A percentile compares a stretch with the other conserved stretches of the same genome.
Evolutionary conservation across 2,888 invertebrate genomes (phyloP).

Genomic region (Pyrocoelia pectoralis): DNA sequence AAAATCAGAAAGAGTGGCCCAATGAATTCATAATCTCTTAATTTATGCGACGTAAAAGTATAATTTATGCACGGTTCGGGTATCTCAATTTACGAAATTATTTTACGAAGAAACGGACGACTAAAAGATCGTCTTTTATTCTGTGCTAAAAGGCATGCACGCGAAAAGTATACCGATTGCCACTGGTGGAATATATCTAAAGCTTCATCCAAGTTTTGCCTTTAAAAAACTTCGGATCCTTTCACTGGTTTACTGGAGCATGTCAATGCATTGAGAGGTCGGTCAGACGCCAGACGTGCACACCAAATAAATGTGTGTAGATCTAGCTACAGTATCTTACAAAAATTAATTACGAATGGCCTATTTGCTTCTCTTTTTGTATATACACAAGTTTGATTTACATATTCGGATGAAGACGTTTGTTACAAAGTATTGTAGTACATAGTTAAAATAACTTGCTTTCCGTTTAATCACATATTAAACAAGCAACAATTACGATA

Average conservation of each 20-base stretch:
- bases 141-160: conserved; percentile 47
- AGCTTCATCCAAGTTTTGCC: conserved; percentile 30
- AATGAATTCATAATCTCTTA: no score
- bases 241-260: conserved; percentile 34
- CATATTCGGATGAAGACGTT: no score
- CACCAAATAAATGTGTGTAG: conserved; percentile 50
- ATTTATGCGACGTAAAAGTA: no score
- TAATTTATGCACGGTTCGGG: no score
- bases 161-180: conserved; percentile 47
- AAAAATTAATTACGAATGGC: conserved; percentile 50
- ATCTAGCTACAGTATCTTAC: conserved; percentile 54
- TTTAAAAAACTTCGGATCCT: neutral
- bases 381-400: conserved; percentile 15
- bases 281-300: conserved; percentile 53
- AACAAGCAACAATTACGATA: no score
- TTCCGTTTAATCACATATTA: no score
- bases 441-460: no score
- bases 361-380: conserved; percentile 29
- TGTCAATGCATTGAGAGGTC: conserved; percentile 48
- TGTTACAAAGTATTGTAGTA: no score
- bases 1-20: no score
- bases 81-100: no score
- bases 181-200: conserved; percentile 39
- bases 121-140: no score
- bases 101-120: no score